Evolutionary conservation across 1,140 invertebrate genomes (phyloP).

Genomic region (Chelonus insularis): DNA sequence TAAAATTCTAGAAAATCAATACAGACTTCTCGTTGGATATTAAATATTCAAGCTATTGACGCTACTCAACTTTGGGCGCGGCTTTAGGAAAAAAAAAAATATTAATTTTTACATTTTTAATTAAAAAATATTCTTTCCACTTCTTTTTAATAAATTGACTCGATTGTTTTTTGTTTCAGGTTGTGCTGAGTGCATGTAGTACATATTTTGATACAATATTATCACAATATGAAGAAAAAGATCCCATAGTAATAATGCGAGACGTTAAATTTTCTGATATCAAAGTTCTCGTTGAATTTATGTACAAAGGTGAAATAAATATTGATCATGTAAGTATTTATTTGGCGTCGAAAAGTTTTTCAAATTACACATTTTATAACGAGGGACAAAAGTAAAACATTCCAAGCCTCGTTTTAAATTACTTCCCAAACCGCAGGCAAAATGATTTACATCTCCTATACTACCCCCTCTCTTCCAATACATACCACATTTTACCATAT

Average conservation of each 20-base stretch:
- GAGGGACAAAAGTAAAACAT: too few species aligned
- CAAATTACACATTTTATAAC: too few species aligned
- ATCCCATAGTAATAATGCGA: constrained; percentile 83
- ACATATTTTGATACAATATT: constrained; percentile 87
- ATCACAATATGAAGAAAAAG: constrained; percentile 84
- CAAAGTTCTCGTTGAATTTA: constrained; percentile 87
- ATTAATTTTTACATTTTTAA: constrained; percentile 8
- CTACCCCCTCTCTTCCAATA: neutral
- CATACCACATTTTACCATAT: too few species aligned
- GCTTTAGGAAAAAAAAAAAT: constrained; percentile 17
- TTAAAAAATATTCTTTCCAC: too few species aligned
- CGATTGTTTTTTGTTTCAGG: constrained; percentile 52
- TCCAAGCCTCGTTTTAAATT: too few species aligned
- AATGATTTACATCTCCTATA: too few species aligned
- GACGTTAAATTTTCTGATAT: constrained; percentile 84
- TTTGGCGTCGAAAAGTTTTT: too few species aligned
- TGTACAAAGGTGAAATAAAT: constrained; percentile 95
- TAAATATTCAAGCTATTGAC: constrained; percentile 59
- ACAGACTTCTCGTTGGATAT: constrained; percentile 53
- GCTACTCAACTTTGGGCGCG: constrained; percentile 30
- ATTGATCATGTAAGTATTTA: constrained; percentile 79
- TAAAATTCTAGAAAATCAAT: constrained; percentile 61
- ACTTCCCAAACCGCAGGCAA: too few species aligned
- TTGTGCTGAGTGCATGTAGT: constrained; percentile 78
- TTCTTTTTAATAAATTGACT: too few species aligned